These are phyloP conservation scores for Nomada fabriciana DNA, from an alignment of 2,888 invertebrate species.

Conservation along the genomic window DNA sequence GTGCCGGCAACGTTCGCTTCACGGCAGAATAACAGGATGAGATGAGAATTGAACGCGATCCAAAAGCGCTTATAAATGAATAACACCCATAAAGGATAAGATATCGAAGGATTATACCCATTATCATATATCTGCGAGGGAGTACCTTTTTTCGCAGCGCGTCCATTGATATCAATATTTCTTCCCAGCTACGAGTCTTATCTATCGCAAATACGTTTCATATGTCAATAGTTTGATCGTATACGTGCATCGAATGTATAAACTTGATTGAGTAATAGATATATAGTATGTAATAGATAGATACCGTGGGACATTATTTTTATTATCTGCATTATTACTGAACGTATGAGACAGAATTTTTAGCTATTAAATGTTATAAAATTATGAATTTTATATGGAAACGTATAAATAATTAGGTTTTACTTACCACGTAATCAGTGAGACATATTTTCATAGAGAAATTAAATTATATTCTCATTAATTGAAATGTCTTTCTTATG, in stretches of 20 bases:
- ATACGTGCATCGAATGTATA: conserved; percentile 11
- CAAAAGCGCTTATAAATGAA: conserved; percentile 79
- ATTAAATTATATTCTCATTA: too few relatives aligned
- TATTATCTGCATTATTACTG: too few relatives aligned
- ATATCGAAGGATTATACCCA: conserved; percentile 76
- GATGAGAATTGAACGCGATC: conserved; percentile 77
- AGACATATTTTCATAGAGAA: too few relatives aligned
- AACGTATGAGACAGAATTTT: too few relatives aligned
- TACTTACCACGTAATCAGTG: too few relatives aligned
- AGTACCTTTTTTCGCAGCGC: conserved; percentile 43
- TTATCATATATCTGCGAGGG: conserved; percentile 72
- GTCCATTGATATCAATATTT: conserved; percentile 45
- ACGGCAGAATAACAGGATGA: conserved; percentile 35
- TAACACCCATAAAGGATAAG: conserved; percentile 76
- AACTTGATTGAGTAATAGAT: neutral
- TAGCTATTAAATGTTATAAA: too few relatives aligned
- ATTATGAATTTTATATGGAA: too few relatives aligned
- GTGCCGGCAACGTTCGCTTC: conserved; percentile 34
- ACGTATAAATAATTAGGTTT: too few relatives aligned
- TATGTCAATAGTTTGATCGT: conserved; percentile 37
- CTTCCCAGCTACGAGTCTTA: conserved; percentile 36
- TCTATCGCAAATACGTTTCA: conserved; percentile 46
- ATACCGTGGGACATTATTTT: too few relatives aligned
- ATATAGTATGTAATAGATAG: too few relatives aligned
- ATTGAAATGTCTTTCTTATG: too few relatives aligned